Base-by-base conservation (phyloP, 2,888 invertebrate genomes). In the Darwinula stevensoni region DNA sequence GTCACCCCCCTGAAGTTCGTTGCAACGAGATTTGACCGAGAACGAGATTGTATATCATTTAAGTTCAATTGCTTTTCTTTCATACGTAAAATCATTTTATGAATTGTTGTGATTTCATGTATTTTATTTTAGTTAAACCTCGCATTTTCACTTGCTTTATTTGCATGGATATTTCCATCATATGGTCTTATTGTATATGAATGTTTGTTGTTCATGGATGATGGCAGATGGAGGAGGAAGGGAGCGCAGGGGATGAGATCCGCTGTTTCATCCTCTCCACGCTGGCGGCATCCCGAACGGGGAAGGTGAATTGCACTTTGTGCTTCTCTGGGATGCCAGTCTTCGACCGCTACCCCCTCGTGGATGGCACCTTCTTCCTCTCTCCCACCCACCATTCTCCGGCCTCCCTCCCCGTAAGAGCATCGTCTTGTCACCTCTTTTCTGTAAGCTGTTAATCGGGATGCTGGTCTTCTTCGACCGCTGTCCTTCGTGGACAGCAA, bases 331-430 rank as follows among this genome's bases (percentile, higher is more conserved):
- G 57, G 70, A 75, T 45, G 71, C 94, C 57, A 68, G 86, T 58
- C 28, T 59, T 53, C 47, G 58, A 59, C 41, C 47, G 52, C 12
- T 94, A 91, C 56, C 94, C 94, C 2, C 61, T 97, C 42, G 73
- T 94, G 29, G 91, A 97, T 51, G 94, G 94, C 35, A 86, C 88
- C 18, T 84, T 97, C 62, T 97, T 94, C 61, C 61, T 94, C 37
- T 86, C 86, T 44, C 88, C 94, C 17, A 65, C 74, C 40, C 78
- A 82, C 47, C 82, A 88, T 52, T 70, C 71, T 46, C 67, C 67
- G 48, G 64, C 66, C 44, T 78, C 76, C 48, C 69, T 80, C 41
- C 76, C 78, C 68, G 78, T 80, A 56, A 59, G 40, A 36, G 33
- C 37, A 6, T 6, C 22, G 22, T n/a, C 22, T 18, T 18, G 6